Evolutionary conservation across 2,797 vertebrate genomes (phyloP).

Genomic region (Hydrocynus forskahlii): DNA sequence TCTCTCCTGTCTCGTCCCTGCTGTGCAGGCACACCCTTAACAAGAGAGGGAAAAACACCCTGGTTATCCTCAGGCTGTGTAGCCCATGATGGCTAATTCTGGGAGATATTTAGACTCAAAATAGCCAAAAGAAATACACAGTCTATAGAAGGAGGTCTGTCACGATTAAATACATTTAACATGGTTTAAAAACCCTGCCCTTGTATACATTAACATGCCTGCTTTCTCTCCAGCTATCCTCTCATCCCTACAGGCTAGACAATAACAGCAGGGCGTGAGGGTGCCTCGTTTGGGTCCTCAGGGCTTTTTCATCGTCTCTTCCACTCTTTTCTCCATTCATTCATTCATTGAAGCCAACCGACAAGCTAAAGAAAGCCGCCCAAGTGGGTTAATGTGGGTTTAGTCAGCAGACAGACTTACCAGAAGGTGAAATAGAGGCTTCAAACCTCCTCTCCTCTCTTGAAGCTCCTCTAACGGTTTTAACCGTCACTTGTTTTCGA

Average conservation of each 20-base stretch:
- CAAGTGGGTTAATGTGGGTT: neutral
- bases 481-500: conserved; percentile 18
- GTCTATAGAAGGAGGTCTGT: conserved; percentile 5
- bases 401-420: conserved; percentile 35
- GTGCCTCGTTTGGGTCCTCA: neutral
- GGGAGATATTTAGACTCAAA: conserved; percentile 7
- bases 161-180: neutral
- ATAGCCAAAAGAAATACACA: neutral
- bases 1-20: too few relatives aligned
- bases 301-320: neutral
- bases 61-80: conserved; percentile 8
- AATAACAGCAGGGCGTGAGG: conserved; percentile 42
- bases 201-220: too few relatives aligned
- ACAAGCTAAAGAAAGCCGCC: neutral
- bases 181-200: neutral
- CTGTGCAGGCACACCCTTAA: too few relatives aligned
- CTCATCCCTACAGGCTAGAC: conserved; percentile 7
- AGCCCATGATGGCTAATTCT: conserved; percentile 12
- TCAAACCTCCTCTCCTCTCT: neutral
- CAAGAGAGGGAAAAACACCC: neutral
- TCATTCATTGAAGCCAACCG: neutral
- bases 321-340: neutral
- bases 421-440: neutral
- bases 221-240: conserved; percentile 21
- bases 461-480: neutral